Conservation (phyloP, 2,888 invertebrate genomes). For the Drosophila neotestacea region DNA sequence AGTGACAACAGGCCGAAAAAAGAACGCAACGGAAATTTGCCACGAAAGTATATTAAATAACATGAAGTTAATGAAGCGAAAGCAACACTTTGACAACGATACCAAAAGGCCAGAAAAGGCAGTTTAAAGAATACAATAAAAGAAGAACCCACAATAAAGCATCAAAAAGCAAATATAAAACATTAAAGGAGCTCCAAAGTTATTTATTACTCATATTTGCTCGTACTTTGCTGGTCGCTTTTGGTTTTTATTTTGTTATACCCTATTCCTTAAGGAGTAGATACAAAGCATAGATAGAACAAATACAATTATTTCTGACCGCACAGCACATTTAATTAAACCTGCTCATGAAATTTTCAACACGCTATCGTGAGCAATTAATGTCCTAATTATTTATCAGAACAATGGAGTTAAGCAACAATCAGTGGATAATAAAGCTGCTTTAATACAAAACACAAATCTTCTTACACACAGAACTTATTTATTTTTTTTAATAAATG, state of each 20-base stretch:
- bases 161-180: constrained; percentile 51
- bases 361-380: not conserved
- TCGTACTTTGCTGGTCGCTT: constrained; percentile 6
- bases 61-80: constrained; percentile 78
- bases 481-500: no score
- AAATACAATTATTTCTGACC: not conserved
- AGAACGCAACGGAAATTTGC: constrained; percentile 60
- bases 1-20: constrained; percentile 68
- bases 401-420: not conserved
- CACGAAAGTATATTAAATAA: constrained; percentile 74
- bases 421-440: not conserved
- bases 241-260: constrained; percentile 7
- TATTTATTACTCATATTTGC: constrained; percentile 65
- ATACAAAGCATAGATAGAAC: not conserved
- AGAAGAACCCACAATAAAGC: constrained; percentile 48
- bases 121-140: not conserved
- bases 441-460: no score
- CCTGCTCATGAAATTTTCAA: not conserved
- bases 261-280: not conserved
- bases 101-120: not conserved
- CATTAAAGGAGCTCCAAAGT: constrained; percentile 61
- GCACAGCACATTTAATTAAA: not conserved
- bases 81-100: constrained; percentile 47
- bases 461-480: no score
- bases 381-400: not conserved